Base-by-base conservation (phyloP, 2,113 vertebrate genomes). In the Sceloporus undulatus region DNA sequence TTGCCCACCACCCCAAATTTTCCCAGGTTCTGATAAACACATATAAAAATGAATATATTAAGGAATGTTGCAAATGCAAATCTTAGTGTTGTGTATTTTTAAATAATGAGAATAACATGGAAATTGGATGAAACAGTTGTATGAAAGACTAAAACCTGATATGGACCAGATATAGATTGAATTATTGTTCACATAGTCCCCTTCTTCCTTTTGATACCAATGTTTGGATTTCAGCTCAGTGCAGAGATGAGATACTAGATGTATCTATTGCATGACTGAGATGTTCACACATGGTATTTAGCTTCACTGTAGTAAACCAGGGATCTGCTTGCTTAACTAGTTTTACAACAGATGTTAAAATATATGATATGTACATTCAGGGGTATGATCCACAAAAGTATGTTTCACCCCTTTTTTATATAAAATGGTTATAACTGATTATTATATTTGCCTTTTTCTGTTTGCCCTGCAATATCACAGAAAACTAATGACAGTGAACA, bases 351-450 rank as follows among this genome's bases (percentile, higher is more conserved):
- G 42, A 56, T 66, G 27, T 70, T 71, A 79, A 38, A 68, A 19
- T 59, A 68, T 86, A 19, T 68, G 40, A 23, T n/a, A 73, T 29
- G 59, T 29, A 14, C 29, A n/a, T 19, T 76, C 14, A 68, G 59
- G 18, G 19, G 29, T 27, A 11, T 16, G 48, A 52, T 70, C 14
- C 10, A 59, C 56, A 59, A 14, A 59, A 59, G 56, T 59, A 70
- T 27, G 23, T 27, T 27, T 27, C 5, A 25, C 27, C 68, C 25
- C 25, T 29, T 27, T 70, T 70, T 70, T 70, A 70, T 34, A 34
- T 34, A 34, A 34, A 70, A 21, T 86, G 70, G 9, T 71, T 56
- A 79, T 42, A 68, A 86, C 40, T 86, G 21, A 48, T 79, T 79
- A 11, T 79, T 71, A 23, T 52, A 25, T 29, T 79, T 79, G 21